Conservation (phyloP, 2,113 vertebrate species). For the Pithys albifrons region DNA sequence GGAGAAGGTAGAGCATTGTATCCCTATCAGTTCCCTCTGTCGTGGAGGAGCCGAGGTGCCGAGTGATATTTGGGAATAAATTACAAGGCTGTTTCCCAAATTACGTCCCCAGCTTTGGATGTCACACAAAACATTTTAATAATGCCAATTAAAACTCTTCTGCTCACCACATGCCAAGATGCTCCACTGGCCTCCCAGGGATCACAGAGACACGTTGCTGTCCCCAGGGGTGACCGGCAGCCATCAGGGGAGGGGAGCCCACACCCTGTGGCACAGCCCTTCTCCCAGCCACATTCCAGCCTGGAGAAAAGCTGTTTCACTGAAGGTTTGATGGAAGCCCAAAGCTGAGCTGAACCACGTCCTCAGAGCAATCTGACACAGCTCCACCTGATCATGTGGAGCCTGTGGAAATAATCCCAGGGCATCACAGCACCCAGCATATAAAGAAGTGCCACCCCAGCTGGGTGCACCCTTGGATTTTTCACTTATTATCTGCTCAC, state of each 20-base stretch:
- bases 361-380: background rate
- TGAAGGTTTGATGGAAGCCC: background rate
- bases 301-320: background rate
- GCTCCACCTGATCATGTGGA: background rate
- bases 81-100: constrained; percentile 52
- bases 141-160: background rate
- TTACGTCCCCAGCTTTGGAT: background rate
- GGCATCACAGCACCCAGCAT: rapidly evolving
- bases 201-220: background rate
- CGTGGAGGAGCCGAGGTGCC: constrained; percentile 25
- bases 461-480: background rate
- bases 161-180: background rate
- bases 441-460: background rate
- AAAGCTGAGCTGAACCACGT: background rate
- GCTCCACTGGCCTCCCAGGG: background rate
- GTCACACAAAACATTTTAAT: background rate
- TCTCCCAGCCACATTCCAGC: background rate
- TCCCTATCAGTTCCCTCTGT: constrained; percentile 4
- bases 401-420: background rate
- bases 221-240: background rate
- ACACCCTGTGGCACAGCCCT: rapidly evolving
- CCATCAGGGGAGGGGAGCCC: background rate
- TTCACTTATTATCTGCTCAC: background rate
- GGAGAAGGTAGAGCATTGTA: constrained; percentile 13
- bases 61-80: constrained; percentile 53